Evolutionary conservation across 1,140 invertebrate genomes (phyloP), one percentile per base, ranked within the genome.

Genomic region (Stenopsyche tienmushanensis): DNA sequence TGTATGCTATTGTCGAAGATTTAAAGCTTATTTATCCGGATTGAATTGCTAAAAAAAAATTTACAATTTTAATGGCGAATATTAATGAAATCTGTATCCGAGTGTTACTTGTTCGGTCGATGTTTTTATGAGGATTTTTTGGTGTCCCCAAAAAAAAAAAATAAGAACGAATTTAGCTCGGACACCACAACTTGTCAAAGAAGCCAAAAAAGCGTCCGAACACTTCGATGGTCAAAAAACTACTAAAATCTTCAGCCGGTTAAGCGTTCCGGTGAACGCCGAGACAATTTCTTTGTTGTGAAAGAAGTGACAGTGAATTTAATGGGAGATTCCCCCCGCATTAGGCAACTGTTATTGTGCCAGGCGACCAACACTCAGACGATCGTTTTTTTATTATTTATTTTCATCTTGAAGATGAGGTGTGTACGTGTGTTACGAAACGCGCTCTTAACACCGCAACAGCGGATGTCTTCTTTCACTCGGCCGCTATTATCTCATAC

Each of bases 341-440:
- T 60, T 60, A 41, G 44, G 57, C 57, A 60, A 60, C 57, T 34
- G 57, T 60, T 42, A 26, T 42, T 18, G 29, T 10, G 9, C 17
- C 8, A 47, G 44, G 17, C 18, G 10, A n/a, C n/a, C n/a, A n/a
- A n/a, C n/a, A n/a, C n/a, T n/a, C n/a, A n/a, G n/a, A n/a, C n/a
- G n/a, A n/a, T n/a, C n/a, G n/a, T n/a, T n/a, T n/a, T n/a, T n/a
- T n/a, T n/a, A n/a, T n/a, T n/a, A n/a, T 52, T 10, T 45, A 15
- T 18, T 3, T 5, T 50, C 47, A 20, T 50, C 21, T 26, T 15
- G 3, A 54, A 45, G 21, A 24, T 2, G 52, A 54, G 10, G 44
- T 29, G 52, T 54, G 52, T 54, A 41, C 52, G 29, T 25, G 52
- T 58, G 55, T 58, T 58, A 58, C 55, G 55, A 58, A 39, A 58